Percentiles rank a stretch among this genome's conserved stretches.
Conservation (phyloP, 2,888 invertebrate genomes). For the Caenorhabditis imperialis region DNA sequence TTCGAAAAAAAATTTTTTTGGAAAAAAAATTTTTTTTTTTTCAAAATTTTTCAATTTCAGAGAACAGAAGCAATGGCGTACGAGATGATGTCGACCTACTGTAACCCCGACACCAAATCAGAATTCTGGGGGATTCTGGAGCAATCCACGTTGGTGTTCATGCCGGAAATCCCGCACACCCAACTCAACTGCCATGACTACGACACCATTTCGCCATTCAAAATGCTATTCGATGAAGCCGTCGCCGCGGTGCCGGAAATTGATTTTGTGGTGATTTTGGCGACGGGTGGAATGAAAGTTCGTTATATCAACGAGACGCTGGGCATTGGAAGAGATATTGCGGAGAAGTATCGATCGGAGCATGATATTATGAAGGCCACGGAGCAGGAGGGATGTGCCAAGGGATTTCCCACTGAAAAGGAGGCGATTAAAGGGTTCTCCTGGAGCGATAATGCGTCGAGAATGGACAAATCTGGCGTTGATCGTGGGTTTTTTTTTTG, state of each 20-base stretch:
- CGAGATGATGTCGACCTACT: slow-evolving; percentile 67
- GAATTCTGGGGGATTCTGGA: slow-evolving; percentile 46
- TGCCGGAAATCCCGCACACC: slow-evolving; percentile 76
- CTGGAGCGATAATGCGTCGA: slow-evolving; percentile 54
- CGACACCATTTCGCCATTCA: slow-evolving; percentile 74
- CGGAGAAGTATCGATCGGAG: slow-evolving; percentile 40
- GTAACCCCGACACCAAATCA: slow-evolving; percentile 43
- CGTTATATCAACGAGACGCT: slow-evolving; percentile 62
- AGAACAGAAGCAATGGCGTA: slow-evolving; percentile 75
- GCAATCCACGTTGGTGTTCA: slow-evolving; percentile 68
- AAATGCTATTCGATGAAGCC: slow-evolving; percentile 64
- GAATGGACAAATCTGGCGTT: slow-evolving; percentile 46
- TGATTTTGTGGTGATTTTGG: slow-evolving; percentile 71
- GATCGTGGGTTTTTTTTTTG: slow-evolving; percentile 47
- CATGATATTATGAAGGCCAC: slow-evolving; percentile 58
- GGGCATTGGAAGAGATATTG: slow-evolving; percentile 52
- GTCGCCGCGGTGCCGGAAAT: slow-evolving; percentile 66
- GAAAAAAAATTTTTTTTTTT: too few relatives aligned
- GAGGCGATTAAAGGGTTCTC: slow-evolving; percentile 52
- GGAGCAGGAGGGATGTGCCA: slow-evolving; percentile 57
- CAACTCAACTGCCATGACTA: slow-evolving; percentile 77
- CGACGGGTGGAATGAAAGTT: slow-evolving; percentile 71
- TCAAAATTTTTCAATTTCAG: slow-evolving; percentile 47
- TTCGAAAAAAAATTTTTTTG: too few relatives aligned
- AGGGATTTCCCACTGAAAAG: slow-evolving; percentile 57